Evolutionary conservation across 2,888 invertebrate species (phyloP).

Genomic region (Aphodius granarius): DNA sequence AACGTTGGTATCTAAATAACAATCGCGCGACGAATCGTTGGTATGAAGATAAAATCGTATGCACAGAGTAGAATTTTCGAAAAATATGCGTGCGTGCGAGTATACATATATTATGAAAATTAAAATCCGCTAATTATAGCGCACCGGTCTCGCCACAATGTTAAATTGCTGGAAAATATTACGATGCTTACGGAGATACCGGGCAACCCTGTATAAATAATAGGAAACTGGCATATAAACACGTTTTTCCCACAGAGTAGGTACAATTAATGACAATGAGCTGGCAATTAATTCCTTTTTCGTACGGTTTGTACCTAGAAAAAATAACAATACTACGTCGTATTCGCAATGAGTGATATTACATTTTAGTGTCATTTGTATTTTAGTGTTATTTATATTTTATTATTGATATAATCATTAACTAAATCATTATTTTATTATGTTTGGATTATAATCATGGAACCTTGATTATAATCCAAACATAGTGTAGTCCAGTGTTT

Average conservation of each 20-base stretch:
- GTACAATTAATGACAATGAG: background rate
- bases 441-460: too few species aligned
- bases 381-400: too few species aligned
- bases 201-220: background rate
- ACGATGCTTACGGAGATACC: background rate
- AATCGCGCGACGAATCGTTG: background rate
- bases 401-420: too few species aligned
- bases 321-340: background rate
- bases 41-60: background rate
- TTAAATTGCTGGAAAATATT: background rate
- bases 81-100: background rate
- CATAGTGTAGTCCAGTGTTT: too few species aligned
- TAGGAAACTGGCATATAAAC: background rate
- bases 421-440: too few species aligned
- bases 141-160: background rate
- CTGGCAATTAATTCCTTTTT: background rate
- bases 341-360: background rate
- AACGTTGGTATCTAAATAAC: background rate
- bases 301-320: background rate
- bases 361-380: too few species aligned
- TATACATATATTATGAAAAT: background rate
- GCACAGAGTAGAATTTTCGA: background rate
- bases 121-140: background rate
- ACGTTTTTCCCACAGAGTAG: background rate
- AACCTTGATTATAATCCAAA: too few species aligned